phyloP scores from a whole-genome alignment of 2,888 invertebrate species.

The Apantesis nais region DNA sequence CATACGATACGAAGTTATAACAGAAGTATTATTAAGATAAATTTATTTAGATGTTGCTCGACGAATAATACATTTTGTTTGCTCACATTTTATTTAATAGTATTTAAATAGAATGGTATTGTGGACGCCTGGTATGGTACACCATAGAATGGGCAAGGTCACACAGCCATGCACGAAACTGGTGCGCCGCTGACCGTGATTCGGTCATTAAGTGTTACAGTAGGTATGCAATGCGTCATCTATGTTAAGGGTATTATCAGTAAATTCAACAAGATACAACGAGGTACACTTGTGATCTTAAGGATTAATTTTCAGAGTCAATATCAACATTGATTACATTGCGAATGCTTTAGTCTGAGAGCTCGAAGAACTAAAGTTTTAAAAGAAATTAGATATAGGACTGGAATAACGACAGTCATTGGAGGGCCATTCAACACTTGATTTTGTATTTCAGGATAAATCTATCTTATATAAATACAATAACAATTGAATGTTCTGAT shows the following conservation, averaged over 20 bases:
- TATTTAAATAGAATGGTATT: neutral
- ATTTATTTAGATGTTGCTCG: neutral
- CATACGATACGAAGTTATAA: neutral
- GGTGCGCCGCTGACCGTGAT: constrained; percentile 19
- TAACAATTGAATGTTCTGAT: no score
- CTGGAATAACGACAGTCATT: neutral
- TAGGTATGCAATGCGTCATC: constrained; percentile 19
- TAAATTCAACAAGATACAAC: constrained; percentile 12
- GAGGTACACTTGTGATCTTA: constrained; percentile 11
- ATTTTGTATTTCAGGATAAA: neutral
- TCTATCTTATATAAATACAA: no score
- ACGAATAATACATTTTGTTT: neutral
- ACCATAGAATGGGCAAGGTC: constrained; percentile 18
- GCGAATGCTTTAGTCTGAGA: neutral
- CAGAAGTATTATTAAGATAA: no score
- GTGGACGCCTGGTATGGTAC: constrained; percentile 10
- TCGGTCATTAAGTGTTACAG: constrained; percentile 11
- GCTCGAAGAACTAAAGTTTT: neutral
- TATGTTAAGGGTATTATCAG: constrained; percentile 13
- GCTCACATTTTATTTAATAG: neutral
- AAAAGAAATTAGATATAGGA: neutral
- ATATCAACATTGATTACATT: constrained; percentile 7
- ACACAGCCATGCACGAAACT: constrained; percentile 10
- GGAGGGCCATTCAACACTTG: neutral
- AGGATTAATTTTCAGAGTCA: constrained; percentile 6